A percentile compares a stretch with the other conserved stretches of the same genome.
Evolutionary conservation across 2,888 invertebrate genomes (phyloP).

Genomic region (Creontiades dilutus): DNA sequence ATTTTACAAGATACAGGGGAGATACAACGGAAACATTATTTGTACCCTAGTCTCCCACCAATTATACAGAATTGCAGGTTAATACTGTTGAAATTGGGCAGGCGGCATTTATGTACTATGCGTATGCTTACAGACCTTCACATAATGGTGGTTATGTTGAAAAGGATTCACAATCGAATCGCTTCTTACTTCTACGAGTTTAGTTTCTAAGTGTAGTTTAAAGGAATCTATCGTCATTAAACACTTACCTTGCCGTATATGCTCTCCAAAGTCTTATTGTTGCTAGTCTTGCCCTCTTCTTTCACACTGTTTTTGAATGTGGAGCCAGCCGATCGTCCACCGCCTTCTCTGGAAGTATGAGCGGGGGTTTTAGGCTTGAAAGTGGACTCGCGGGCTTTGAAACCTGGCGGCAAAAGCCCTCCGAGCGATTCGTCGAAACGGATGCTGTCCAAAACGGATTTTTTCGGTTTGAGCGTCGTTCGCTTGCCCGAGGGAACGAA

Average conservation of each 20-base stretch:
- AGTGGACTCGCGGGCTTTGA: slow-evolving; percentile 77
- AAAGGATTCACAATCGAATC: too few species aligned
- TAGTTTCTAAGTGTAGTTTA: too few species aligned
- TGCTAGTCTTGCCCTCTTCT: slow-evolving; percentile 67
- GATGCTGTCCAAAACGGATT: slow-evolving; percentile 76
- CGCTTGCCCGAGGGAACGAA: slow-evolving; percentile 76
- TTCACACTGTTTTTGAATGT: slow-evolving; percentile 79
- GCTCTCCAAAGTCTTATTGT: slow-evolving; percentile 62
- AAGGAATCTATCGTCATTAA: background rate
- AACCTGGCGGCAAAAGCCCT: slow-evolving; percentile 84
- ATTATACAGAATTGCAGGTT: too few species aligned
- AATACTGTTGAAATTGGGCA: too few species aligned
- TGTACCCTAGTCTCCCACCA: too few species aligned
- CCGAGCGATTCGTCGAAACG: slow-evolving; percentile 77
- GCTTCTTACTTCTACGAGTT: too few species aligned
- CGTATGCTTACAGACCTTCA: too few species aligned
- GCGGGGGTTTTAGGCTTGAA: slow-evolving; percentile 76
- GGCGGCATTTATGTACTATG: too few species aligned
- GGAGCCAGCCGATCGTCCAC: slow-evolving; percentile 74
- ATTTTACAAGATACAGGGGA: too few species aligned
- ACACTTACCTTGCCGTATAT: slow-evolving; percentile 58
- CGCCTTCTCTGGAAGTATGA: slow-evolving; percentile 73
- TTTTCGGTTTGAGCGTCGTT: slow-evolving; percentile 76
- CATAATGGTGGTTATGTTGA: too few species aligned
- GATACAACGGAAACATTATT: too few species aligned